Base-by-base conservation (phyloP, 2,113 vertebrate species). In the Phalacrocorax brasilianus region DNA sequence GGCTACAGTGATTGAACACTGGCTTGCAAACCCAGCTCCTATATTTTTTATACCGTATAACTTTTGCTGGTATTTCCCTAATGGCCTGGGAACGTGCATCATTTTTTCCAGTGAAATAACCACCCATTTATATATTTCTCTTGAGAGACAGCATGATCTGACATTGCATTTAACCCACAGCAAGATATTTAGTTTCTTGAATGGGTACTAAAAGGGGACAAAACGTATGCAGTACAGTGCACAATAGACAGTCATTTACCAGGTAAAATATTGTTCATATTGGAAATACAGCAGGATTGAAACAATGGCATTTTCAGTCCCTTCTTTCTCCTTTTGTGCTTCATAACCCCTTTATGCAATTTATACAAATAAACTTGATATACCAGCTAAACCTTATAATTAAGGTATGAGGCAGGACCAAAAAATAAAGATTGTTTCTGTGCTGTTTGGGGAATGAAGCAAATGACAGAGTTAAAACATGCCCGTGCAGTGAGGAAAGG, bases 1-100 rank as follows among this genome's bases (percentile, higher is more conserved):
- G 95, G 96, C 91, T 94, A 38, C 87, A 82, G 86, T 97, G 97
- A 97, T 96, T 95, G 96, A 98, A 91, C 66, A 76, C 77, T 88
- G 94, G 56, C 89, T 97, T 95, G 91, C 85, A 97, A 97, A 95
- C 59, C 70, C 72, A 93, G 56, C 50, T 91, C 52, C 93, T 94
- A 4, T 93, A 95, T 95, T 89, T 95, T 97, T 97, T 91, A 61
- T 75, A 40, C 35, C 70, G 53, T 89, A 83, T 82, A 94, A 95
- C 89, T 87, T 97, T 87, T 96, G 59, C 85, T 82, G 67, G 63
- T 88, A 93, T 94, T 97, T 97, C 96, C 96, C 95, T 96, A 96
- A 94, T 94, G 97, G 74, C 75, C 73, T 92, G 45, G 52, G 78
- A 95, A 62, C 1, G 26, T 86, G 80, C 74, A 96, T 97, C 28